Base-by-base conservation (phyloP, 2,113 vertebrate species). In the Prionailurus bengalensis region DNA sequence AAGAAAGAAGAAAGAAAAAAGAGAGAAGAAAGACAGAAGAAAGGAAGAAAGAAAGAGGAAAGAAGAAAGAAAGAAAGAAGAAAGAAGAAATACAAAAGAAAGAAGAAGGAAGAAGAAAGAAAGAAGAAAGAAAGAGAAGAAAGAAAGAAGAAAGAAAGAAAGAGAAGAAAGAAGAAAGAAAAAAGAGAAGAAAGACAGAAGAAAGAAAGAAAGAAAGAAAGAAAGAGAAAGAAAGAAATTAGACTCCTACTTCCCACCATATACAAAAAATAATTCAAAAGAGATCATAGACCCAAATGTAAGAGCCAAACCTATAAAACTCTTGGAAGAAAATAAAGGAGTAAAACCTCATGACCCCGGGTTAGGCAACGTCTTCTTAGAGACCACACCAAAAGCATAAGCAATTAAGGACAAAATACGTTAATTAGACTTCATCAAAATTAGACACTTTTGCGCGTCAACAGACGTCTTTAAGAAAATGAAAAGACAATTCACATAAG, bases 251-350 rank as follows among this genome's bases (percentile, higher is more conserved):
- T 27, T 74, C 7, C 70, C 8, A 61, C 58, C 21, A 61, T 74
- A 53, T 63, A 65, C 23, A 84, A 66, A 82, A 93, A 73, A 63
- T 61, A 89, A 95, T 78, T 91, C 48, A 36, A 78, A 84, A 78
- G 29, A 11, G 11, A 36, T 58, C 58, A 78, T 78, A 78, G 79
- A 58, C 17, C 11, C 19, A 83, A 83, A 74, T 83, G 14, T 80
- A 61, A 61, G 31, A 61, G 31, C 74, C 61, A 63, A 94, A 82
- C 31, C 23, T 74, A n/a, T 68, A 84, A 84, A 84, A 61, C 21
- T 19, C 39, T 95, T 45, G 19, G 68, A 90, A 95, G 10, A 42
- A 88, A 82, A 81, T 25, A 66, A 81, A 71, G 4, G 5, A 51
- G 48, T 68, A 91, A 85, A 55, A 66, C 29, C 19, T 48, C 51